Evolutionary conservation across 2,797 vertebrate genomes (phyloP), one percentile per base, ranked within the genome.

Genomic region (Sardinella longiceps): DNA sequence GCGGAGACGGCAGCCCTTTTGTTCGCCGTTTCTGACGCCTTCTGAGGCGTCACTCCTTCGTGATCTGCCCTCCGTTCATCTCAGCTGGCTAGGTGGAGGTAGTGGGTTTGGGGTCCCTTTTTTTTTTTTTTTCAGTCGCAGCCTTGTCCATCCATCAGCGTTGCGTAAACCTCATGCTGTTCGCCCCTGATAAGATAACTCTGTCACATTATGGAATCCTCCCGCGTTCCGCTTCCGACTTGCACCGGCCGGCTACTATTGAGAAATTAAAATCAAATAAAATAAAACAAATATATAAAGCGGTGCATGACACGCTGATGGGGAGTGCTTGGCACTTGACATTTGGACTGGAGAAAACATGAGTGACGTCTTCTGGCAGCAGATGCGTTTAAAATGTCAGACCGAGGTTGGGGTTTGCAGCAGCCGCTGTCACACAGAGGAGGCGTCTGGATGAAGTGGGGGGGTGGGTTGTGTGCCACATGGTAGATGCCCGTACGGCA

Each of bases 341-440:
- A 70, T 80, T 70, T 45, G 37, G 74, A 48, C 70, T 83, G 45
- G 30, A 51, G 53, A 43, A 77, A 77, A 28, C 83, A 84, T 88
- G 85, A 86, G 23, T 81, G 88, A 88, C 60, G 51, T 82, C 58
- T 83, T 81, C 45, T 70, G 86, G 85, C 86, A 81, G 81, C 53
- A 74, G 81, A 63, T 56, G 51, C 70, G 70, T 81, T 50, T 74
- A 60, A 88, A 87, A 88, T 87, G 86, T 88, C 88, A 87, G 58
- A 10, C 58, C 56, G 23, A 15, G n/a, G 45, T 37, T 39, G 10
- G 20, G 18, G 5, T 20, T 77, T 23, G 66, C 66, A 39, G 66
- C 11, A 10, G 66, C 14, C 15, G 66, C 66, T 39, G 66, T 74
- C 66, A 74, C 3, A 18, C 66, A 37, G 66, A 74, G 66, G 33